Evolutionary conservation across 2,888 invertebrate species (phyloP), one percentile per base, ranked within the genome.

Genomic region (Dromius quadrimaculatus): DNA sequence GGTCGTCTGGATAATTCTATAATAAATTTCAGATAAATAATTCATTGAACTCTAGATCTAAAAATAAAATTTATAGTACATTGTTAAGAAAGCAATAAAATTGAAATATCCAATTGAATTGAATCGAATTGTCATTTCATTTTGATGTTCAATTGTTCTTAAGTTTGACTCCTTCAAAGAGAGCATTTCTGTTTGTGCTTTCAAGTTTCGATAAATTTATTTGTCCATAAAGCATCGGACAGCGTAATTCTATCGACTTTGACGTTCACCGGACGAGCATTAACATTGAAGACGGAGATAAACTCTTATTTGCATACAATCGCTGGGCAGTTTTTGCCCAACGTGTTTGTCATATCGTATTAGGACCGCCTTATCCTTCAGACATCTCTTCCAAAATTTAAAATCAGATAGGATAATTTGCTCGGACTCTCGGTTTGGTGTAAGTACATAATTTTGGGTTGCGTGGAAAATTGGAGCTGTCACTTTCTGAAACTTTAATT

Each of bases 371-470:
- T 54, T 28, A 54, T 47, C 23, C 11, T 15, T 6, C 50, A 54
- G 50, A 54, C 50, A 54, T 54, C 50, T 54, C 50, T 6, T 19
- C 13, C 15, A 15, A 15, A 23, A 54, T 54, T 28, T 28, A 9
- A 13, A 15, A 54, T 54, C 28, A 23, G 50, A 54, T 54, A 54
- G 15, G 50, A 28, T 54, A 54, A 54, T 54, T 28, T 54, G 50
- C 28, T 54, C 28, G 28, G 28, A 54, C 50, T 54, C 13, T 23
- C 19, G 50, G 32, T 5, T 28, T 11, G 19, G 22, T 54, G 32
- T 54, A 54, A 54, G 50, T 54, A 54, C 50, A 54, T 54, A 54
- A 54, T 54, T 54, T 54, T 13, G 50, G 50, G 50, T 54, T 54
- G 50, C 50, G 28, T 8, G 8, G 4, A 23, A 54, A 28, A 9